Percentiles rank a stretch among this genome's conserved stretches.
phyloP scores from a whole-genome alignment of 2,113 vertebrate species.

The Periophthalmodon schlosseri region DNA sequence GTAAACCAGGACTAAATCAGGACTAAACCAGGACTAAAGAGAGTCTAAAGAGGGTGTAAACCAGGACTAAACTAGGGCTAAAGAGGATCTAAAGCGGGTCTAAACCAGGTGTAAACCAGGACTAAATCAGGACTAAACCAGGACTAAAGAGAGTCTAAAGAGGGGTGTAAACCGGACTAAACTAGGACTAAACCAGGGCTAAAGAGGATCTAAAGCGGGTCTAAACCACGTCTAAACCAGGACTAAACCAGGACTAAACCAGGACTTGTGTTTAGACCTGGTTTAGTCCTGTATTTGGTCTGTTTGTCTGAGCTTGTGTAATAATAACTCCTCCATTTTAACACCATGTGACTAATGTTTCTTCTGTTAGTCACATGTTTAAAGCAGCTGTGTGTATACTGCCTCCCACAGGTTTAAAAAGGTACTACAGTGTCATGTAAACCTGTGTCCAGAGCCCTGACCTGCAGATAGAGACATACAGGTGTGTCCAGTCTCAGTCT shows the following conservation, averaged over 20 bases:
- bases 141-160: background rate
- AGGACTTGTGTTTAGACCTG: background rate
- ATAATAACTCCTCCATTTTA: too few relatives aligned
- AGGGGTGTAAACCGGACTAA: background rate
- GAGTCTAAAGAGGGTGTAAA: background rate
- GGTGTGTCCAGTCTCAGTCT: too few relatives aligned
- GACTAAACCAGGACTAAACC: background rate
- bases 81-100: background rate
- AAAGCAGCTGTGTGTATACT: too few relatives aligned
- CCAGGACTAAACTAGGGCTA: background rate
- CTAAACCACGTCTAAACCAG: background rate
- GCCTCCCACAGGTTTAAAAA: too few relatives aligned
- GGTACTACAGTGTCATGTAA: too few relatives aligned
- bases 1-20: constrained; percentile 1
- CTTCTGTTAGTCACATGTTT: too few relatives aligned
- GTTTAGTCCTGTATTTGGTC: too few relatives aligned
- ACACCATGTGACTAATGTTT: too few relatives aligned
- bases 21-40: background rate
- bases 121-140: background rate
- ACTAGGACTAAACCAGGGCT: background rate
- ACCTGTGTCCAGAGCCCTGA: too few relatives aligned
- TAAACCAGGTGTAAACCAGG: background rate
- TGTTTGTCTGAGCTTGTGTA: too few relatives aligned
- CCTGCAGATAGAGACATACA: too few relatives aligned
- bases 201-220: background rate